Evolutionary conservation across 2,113 vertebrate genomes (phyloP).

Genomic region (Oryzias javanicus): DNA sequence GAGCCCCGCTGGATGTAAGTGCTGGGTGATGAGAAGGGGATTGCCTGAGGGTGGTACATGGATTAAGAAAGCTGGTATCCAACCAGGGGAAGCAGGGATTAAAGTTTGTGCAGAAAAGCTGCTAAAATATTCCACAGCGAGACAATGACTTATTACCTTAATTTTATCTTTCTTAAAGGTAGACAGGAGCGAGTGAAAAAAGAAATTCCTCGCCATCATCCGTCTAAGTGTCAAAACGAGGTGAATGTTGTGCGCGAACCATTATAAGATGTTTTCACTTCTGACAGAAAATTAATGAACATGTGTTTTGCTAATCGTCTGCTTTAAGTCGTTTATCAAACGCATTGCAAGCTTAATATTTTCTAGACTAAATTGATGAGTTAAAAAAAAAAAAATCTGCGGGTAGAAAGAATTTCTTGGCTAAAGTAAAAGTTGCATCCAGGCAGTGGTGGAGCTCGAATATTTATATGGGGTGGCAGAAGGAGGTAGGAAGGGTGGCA

Average conservation of each 20-base stretch:
- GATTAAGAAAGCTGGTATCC: conserved; percentile 41
- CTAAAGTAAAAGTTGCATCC: too few relatives aligned
- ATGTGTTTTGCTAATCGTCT: conserved; percentile 5
- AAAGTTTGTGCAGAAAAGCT: conserved; percentile 9
- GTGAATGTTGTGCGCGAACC: conserved; percentile 11
- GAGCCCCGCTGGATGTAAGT: conserved; percentile 35
- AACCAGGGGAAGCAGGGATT: conserved; percentile 17
- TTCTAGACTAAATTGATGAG: neutral
- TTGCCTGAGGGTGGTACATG: conserved; percentile 28
- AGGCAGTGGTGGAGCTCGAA: too few relatives aligned
- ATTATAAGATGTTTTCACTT: conserved; percentile 18
- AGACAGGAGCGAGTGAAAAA: conserved; percentile 14
- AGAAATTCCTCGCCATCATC: conserved; percentile 17
- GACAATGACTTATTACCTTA: conserved; percentile 26
- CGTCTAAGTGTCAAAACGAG: conserved; percentile 18
- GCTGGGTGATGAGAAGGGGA: conserved; percentile 14
- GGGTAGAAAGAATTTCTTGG: too few relatives aligned
- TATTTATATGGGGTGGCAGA: too few relatives aligned
- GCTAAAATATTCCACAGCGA: conserved; percentile 42
- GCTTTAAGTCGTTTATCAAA: conserved; percentile 15
- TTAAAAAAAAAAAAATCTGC: neutral
- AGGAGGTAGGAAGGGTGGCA: too few relatives aligned
- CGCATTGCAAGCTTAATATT: conserved; percentile 1
- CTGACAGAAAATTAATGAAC: conserved; percentile 10
- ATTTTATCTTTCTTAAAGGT: conserved; percentile 4